These are phyloP conservation scores for Acrocephalus kingi DNA, from an alignment of 2,113 vertebrate species.

Conservation along the genomic window DNA sequence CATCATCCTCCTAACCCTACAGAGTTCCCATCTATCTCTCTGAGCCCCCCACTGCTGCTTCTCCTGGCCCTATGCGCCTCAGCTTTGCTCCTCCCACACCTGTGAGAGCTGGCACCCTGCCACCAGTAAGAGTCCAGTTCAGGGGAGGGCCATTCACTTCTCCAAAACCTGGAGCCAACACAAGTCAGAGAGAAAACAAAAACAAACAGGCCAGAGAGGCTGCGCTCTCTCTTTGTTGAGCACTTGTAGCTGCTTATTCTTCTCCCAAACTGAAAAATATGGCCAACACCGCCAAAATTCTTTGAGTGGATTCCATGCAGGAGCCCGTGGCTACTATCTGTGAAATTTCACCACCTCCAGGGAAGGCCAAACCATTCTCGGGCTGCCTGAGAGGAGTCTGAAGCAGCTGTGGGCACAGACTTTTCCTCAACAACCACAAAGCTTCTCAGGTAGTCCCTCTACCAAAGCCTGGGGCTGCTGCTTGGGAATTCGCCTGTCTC, in stretches of 20 bases:
- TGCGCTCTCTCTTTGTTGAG: background rate
- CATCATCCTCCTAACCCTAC: background rate
- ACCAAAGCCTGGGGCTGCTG: background rate
- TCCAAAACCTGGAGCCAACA: background rate
- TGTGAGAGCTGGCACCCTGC: background rate
- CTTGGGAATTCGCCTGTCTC: background rate
- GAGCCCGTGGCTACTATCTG: background rate
- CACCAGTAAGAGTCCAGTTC: background rate
- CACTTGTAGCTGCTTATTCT: background rate
- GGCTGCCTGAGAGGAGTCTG: background rate
- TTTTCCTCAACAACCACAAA: background rate
- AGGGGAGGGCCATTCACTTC: background rate
- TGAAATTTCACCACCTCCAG: background rate
- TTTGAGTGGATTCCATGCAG: background rate
- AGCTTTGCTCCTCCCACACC: background rate
- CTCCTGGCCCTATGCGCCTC: background rate
- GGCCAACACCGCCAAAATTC: background rate
- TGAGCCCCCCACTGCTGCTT: fast-evolving
- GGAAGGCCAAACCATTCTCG: background rate
- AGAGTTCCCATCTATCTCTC: background rate
- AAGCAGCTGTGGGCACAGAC: background rate
- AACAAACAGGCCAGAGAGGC: background rate
- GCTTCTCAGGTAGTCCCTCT: background rate
- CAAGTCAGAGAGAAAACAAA: background rate
- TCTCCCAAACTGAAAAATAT: background rate